Percentiles rank a stretch among this genome's conserved stretches.
These are phyloP conservation scores for Ectropis grisescens DNA, from an alignment of 1,140 invertebrate genomes.

Conservation along the genomic window DNA sequence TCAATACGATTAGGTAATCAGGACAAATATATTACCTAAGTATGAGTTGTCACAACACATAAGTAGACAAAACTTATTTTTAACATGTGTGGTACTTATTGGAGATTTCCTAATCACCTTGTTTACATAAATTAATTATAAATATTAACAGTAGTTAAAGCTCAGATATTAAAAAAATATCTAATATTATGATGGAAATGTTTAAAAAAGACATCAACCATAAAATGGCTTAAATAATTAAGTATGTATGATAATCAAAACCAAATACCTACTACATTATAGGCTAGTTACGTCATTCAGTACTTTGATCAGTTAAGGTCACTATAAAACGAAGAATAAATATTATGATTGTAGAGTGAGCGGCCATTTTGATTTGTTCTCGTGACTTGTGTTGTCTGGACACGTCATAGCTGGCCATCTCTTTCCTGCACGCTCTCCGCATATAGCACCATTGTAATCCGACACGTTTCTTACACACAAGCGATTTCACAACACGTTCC, in stretches of 20 bases:
- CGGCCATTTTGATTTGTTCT: conserved; percentile 67
- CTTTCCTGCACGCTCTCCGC: conserved; percentile 59
- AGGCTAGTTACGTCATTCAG: conserved; percentile 64
- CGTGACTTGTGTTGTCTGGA: conserved; percentile 63
- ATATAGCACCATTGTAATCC: conserved; percentile 70
- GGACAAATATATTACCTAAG: too few species aligned
- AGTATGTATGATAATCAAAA: conserved; percentile 22
- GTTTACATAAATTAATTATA: too few species aligned
- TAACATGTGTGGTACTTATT: too few species aligned
- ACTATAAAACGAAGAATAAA: conserved; percentile 68
- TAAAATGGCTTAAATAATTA: conserved; percentile 24
- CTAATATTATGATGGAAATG: conserved; percentile 46
- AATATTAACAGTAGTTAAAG: conserved; percentile 49
- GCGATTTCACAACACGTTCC: conserved; percentile 67
- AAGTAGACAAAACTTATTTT: too few species aligned
- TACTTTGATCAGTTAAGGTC: conserved; percentile 68
- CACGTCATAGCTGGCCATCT: conserved; percentile 63
- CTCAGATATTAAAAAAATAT: conserved; percentile 55
- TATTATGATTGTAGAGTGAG: conserved; percentile 67
- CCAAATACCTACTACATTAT: too few species aligned
- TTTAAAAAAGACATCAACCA: conserved; percentile 24
- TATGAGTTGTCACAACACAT: too few species aligned
- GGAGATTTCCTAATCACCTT: too few species aligned
- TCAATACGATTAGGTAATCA: too few species aligned
- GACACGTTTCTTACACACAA: conserved; percentile 69